phyloP scores from a whole-genome alignment of 2,888 invertebrate genomes.

The Eupithecia vulgata region DNA sequence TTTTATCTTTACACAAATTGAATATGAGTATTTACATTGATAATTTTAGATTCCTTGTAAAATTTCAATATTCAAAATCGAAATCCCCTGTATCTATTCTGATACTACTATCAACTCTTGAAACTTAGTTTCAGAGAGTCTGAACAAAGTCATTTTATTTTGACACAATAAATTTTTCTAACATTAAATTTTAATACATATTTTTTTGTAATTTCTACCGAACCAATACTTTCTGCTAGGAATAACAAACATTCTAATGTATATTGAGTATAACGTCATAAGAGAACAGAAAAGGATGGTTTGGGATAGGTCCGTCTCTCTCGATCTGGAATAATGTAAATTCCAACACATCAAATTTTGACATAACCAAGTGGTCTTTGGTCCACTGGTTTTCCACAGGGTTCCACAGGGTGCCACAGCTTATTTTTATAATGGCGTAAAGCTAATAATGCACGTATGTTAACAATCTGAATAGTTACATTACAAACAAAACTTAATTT shows the following conservation, averaged over 20 bases:
- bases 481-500: no score
- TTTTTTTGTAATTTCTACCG: background rate
- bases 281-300: no score
- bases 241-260: background rate
- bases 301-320: background rate
- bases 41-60: slow-evolving; percentile 25
- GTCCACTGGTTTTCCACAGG: no score
- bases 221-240: background rate
- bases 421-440: no score
- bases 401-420: no score
- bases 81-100: slow-evolving; percentile 35
- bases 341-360: no score
- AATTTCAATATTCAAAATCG: slow-evolving; percentile 29
- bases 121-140: slow-evolving; percentile 40
- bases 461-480: no score
- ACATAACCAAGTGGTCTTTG: no score
- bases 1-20: background rate
- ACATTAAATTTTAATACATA: slow-evolving; percentile 8
- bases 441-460: no score
- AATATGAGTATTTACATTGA: slow-evolving; percentile 17
- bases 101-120: slow-evolving; percentile 34
- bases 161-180: slow-evolving; percentile 29
- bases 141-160: slow-evolving; percentile 27
- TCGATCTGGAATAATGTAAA: background rate
- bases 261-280: background rate